Percentiles rank a stretch among this genome's conserved stretches.
Evolutionary conservation across 2,888 invertebrate species (phyloP).

Genomic region (Aporophyla nigra): DNA sequence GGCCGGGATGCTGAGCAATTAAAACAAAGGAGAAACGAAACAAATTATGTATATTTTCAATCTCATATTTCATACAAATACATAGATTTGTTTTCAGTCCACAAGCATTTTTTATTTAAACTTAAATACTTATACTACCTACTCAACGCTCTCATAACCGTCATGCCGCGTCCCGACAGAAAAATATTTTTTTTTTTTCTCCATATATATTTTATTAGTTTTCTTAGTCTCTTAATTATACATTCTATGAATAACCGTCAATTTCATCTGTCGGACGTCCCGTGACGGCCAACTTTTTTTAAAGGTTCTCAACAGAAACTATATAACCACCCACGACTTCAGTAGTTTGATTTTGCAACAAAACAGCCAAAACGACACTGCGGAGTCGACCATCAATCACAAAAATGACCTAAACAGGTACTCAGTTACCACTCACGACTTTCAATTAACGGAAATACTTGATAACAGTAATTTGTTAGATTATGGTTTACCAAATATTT

Average conservation of each 20-base stretch:
- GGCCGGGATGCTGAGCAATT: neutral
- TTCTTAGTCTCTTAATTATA: neutral
- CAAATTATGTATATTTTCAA: constrained; percentile 4
- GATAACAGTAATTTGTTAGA: neutral
- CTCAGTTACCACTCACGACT: neutral
- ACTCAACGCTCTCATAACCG: neutral
- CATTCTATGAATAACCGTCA: neutral
- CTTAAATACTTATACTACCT: neutral
- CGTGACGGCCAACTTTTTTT: neutral
- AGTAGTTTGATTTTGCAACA: neutral
- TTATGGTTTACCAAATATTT: neutral
- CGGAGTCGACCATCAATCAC: too few species aligned
- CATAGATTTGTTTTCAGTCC: constrained; percentile 16
- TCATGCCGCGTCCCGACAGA: neutral
- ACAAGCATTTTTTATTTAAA: neutral
- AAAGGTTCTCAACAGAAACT: neutral
- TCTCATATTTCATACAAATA: constrained; percentile 13
- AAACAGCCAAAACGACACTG: neutral
- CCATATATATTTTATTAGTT: neutral
- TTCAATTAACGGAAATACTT: neutral
- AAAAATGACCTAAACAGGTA: neutral
- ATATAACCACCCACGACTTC: neutral
- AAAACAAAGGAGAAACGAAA: neutral
- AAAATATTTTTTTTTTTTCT: neutral
- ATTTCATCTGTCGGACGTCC: neutral